phyloP scores from a whole-genome alignment of 2,888 invertebrate genomes.

The Parnassius smintheus region DNA sequence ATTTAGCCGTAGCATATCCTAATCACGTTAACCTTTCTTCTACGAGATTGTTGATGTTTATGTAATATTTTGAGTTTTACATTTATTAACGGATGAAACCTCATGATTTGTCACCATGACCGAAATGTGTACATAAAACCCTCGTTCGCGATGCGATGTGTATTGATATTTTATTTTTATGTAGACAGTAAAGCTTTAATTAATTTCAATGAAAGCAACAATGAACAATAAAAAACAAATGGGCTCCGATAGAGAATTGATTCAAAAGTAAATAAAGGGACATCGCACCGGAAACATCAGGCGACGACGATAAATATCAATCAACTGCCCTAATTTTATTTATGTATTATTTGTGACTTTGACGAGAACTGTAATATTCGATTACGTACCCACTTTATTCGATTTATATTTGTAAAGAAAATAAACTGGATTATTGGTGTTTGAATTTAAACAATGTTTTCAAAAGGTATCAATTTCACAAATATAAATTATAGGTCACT shows the following conservation, averaged over 20 bases:
- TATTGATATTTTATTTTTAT: too few relatives aligned
- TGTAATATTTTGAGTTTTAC: too few relatives aligned
- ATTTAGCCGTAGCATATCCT: too few relatives aligned
- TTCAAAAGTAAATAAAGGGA: conserved; percentile 25
- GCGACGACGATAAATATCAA: conserved; percentile 45
- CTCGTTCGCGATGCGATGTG: too few relatives aligned
- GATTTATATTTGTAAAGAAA: conserved; percentile 14
- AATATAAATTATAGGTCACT: too few relatives aligned
- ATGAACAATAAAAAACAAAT: conserved; percentile 23
- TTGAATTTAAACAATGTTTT: not conserved
- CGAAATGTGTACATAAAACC: too few relatives aligned
- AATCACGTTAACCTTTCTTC: too few relatives aligned
- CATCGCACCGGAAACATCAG: conserved; percentile 33
- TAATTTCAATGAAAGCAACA: conserved; percentile 19
- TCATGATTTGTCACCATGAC: too few relatives aligned
- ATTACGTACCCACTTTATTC: conserved; percentile 20
- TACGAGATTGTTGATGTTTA: too few relatives aligned
- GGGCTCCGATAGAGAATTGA: conserved; percentile 25
- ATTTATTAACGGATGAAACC: too few relatives aligned
- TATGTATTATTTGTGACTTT: conserved; percentile 30
- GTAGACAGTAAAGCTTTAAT: too few relatives aligned
- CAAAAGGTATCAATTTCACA: too few relatives aligned
- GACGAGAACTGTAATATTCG: conserved; percentile 20
- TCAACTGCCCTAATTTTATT: conserved; percentile 37
- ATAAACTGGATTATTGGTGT: conserved; percentile 6